A percentile compares a stretch with the other conserved stretches of the same genome.
Conservation (phyloP, 2,113 vertebrate genomes). For the Phaethornis superciliosus region DNA sequence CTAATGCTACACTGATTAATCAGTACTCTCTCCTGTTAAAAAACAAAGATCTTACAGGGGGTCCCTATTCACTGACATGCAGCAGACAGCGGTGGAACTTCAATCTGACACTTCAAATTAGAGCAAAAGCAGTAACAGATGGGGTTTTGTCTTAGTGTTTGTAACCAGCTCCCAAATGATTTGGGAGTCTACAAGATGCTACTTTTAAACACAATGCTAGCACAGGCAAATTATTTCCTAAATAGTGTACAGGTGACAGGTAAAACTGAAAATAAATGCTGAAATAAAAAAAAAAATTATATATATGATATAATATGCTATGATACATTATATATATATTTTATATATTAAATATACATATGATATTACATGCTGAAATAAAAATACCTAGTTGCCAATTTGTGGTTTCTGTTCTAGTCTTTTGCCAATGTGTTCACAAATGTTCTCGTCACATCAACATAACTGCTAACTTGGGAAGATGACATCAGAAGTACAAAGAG, state of each 20-base stretch:
- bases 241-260: slow-evolving; percentile 75
- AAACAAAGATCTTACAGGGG: slow-evolving; percentile 76
- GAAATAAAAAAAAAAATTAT: slow-evolving; percentile 73
- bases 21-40: slow-evolving; percentile 66
- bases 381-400: slow-evolving; percentile 64
- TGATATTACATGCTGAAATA: slow-evolving; percentile 35
- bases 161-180: slow-evolving; percentile 70
- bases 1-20: slow-evolving; percentile 74
- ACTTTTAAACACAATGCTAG: slow-evolving; percentile 74
- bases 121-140: slow-evolving; percentile 77
- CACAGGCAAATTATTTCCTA: slow-evolving; percentile 66
- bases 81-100: slow-evolving; percentile 63
- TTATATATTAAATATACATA: too few species aligned
- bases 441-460: not conserved
- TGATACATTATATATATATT: too few species aligned
- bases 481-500: not conserved
- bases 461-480: not conserved
- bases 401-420: slow-evolving; percentile 37
- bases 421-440: not conserved
- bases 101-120: slow-evolving; percentile 77
- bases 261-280: slow-evolving; percentile 14
- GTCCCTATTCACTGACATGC: slow-evolving; percentile 61
- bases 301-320: too few species aligned
- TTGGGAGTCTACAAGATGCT: slow-evolving; percentile 44
- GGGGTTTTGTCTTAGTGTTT: slow-evolving; percentile 80